Evolutionary conservation across 1,140 invertebrate species (phyloP).

Genomic region (Spodoptera litura): DNA sequence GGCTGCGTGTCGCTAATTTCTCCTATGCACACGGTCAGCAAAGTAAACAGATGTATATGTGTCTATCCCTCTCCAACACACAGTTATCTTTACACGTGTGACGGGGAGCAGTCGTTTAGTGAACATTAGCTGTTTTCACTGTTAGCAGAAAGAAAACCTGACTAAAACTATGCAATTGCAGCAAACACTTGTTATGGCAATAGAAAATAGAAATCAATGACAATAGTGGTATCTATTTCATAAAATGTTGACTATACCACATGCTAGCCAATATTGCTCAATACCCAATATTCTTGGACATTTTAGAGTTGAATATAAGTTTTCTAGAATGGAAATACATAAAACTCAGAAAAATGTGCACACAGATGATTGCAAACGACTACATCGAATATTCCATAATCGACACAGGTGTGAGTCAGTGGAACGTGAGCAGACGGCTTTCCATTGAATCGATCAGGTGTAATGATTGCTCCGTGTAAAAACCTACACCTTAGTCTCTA

Average conservation of each 20-base stretch:
- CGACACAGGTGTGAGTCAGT: slow-evolving; percentile 27
- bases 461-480: slow-evolving; percentile 8
- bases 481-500: neutral
- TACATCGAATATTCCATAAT: slow-evolving; percentile 38
- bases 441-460: slow-evolving; percentile 29
- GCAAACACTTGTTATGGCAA: slow-evolving; percentile 31
- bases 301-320: neutral
- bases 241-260: slow-evolving; percentile 2
- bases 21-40: slow-evolving; percentile 45
- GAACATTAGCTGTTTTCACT: slow-evolving; percentile 43
- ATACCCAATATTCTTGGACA: too few species aligned
- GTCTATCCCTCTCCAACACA: slow-evolving; percentile 21
- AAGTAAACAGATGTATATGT: slow-evolving; percentile 37
- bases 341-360: neutral
- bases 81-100: slow-evolving; percentile 24
- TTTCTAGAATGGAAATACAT: neutral
- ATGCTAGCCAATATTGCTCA: too few species aligned
- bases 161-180: slow-evolving; percentile 37
- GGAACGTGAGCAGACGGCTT: slow-evolving; percentile 29
- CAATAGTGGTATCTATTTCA: neutral
- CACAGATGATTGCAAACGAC: neutral
- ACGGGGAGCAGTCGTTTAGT: slow-evolving; percentile 21
- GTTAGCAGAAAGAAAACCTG: slow-evolving; percentile 38
- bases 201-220: slow-evolving; percentile 35
- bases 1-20: slow-evolving; percentile 49